Evolutionary conservation across 2,797 vertebrate species (phyloP), one percentile per base, ranked within the genome.

Genomic region (Cyclura pinguis): DNA sequence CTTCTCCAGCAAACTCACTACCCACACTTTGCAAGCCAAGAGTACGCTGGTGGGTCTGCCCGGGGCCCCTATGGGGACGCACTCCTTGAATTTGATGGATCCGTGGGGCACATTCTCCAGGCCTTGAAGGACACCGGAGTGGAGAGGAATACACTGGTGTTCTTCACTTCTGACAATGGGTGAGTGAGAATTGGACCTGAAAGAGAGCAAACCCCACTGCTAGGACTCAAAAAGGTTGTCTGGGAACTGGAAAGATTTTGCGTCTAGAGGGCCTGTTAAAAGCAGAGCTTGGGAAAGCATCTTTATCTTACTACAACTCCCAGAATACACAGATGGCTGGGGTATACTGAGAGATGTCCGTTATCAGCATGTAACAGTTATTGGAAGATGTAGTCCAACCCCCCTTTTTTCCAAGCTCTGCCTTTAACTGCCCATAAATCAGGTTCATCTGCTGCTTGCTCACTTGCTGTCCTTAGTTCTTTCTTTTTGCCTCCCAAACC

Each of bases 151-250:
- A 99, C 99, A 0, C 94, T 99, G 4, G 90, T 99, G 91, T 97
- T 99, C 95, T 99, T 99, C 94, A 98, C 99, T 0, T 96, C 98
- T 32, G 99, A 99, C 94, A 99, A 99, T 0, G 99, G 98, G 99
- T 99, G 93, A 22, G 97, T 57, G 74, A 20, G 73, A 24, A 1
- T 50, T 42, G 29, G 16, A 1, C 2, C 20, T 2, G 29, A 16
- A 55, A 18, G 6, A 24, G 50, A 72, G 38, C 0, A 13, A 38
- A 76, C 73, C 35, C 18, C 73, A 38, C 16, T 4, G 72, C 29
- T 2, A 32, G 69, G 69, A 14, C 69, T n/a, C 29, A 29, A 29
- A 73, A 73, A 32, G 6, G 10, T n/a, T 32, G 38, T 13, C n/a
- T 13, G 10, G 13, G 50, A 38, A 29, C 1, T 38, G 12, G 7